Evolutionary conservation across 2,113 vertebrate genomes (phyloP), one percentile per base, ranked within the genome.

Genomic region (Arothron firmamentum): DNA sequence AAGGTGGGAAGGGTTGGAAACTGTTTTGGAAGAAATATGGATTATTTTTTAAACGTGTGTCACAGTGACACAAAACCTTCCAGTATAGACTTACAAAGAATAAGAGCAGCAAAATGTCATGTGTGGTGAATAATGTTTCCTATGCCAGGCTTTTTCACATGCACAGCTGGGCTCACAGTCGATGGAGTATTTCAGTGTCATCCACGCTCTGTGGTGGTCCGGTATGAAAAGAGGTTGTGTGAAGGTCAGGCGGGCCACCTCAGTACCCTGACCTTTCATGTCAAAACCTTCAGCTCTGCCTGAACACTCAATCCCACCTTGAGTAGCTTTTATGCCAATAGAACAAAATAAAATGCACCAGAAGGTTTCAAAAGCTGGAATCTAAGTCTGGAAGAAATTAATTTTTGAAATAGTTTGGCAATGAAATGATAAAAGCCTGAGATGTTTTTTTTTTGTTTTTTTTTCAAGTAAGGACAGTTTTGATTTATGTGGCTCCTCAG

Each of bases 101-200:
- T 62, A 67, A 67, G 70, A 67, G 74, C 66, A 49, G 72, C 59
- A 65, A 83, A 88, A 88, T 82, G 77, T 83, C 84, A 85, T 77
- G 75, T 84, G 82, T 64, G 58, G 83, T 79, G 78, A 83, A 62
- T 83, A 83, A 87, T 80, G 81, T 74, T 56, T 74, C 70, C 55
- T 81, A 72, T 23, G 77, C 74, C 59, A 55, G 60, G 67, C 55
- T 82, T 82, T 85, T 88, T 88, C 78, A 83, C 73, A 83, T 76
- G 78, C 83, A 77, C 87, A 87, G 83, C 76, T 84, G 83, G 87
- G 80, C 83, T 80, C 81, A 50, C 78, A 80, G 78, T 85, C 83
- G 13, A 88, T 84, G 68, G 67, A 80, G 78, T 84, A 84, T 84
- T 84, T 87, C 85, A 87, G 84, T 86, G 82, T 85, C 82, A 83